Evolutionary conservation across 2,113 vertebrate genomes (phyloP).

Genomic region (Larimichthys polyactis): DNA sequence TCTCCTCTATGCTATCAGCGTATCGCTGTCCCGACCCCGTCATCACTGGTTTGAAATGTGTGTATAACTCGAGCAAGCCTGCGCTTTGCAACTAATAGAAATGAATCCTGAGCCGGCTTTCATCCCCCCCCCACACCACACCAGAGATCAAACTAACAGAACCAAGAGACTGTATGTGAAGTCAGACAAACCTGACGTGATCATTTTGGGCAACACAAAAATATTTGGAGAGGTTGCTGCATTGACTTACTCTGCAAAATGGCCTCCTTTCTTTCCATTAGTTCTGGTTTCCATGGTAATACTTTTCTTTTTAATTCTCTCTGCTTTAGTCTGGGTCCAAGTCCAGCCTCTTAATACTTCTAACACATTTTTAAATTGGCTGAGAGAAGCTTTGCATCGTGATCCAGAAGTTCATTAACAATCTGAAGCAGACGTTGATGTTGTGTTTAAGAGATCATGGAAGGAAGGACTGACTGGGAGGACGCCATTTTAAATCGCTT

Average conservation of each 20-base stretch:
- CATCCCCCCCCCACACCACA: conserved; percentile 55
- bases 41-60: conserved; percentile 86
- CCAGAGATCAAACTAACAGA: conserved; percentile 59
- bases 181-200: background rate
- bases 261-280: conserved; percentile 52
- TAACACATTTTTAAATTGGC: background rate
- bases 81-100: conserved; percentile 78
- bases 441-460: conserved; percentile 13
- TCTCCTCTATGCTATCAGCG: conserved; percentile 81
- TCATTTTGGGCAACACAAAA: conserved; percentile 4
- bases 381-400: conserved; percentile 1
- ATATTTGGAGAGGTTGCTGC: background rate
- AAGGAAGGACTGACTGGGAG: conserved; percentile 39
- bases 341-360: background rate
- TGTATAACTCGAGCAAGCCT: conserved; percentile 78
- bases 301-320: background rate
- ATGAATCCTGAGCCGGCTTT: conserved; percentile 45
- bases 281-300: conserved; percentile 38
- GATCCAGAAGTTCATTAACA: background rate
- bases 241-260: conserved; percentile 46
- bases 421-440: background rate
- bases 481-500: conserved; percentile 61
- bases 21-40: conserved; percentile 75
- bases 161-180: conserved; percentile 3
- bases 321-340: background rate